Base-by-base conservation (phyloP, 2,797 vertebrate genomes). In the Pyrocephalus nanus region DNA sequence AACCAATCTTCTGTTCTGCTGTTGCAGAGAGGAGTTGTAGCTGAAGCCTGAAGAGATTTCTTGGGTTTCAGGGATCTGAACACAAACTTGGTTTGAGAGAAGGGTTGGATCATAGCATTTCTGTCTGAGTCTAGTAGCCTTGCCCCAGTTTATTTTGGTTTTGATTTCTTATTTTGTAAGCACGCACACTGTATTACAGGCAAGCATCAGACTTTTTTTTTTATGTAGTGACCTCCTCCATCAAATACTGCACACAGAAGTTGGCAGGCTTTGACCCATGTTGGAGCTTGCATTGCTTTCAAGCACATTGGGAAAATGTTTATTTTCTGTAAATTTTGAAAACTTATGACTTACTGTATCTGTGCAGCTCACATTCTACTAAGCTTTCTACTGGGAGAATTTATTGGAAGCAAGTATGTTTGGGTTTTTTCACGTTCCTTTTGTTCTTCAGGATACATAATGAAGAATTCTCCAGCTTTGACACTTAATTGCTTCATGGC, bases 401-500 rank as follows among this genome's bases (percentile, higher is more conserved):
- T 73, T 94, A 76, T 72, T 94, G 73, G 88, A 97, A 95, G 86
- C 67, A 94, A 90, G 62, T 8, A 45, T 58, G 40, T 88, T 92
- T 79, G 48, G 8, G 0, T 17, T 88, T 77, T 47, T 70, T 40
- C 9, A 38, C 25, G 15, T 30, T 94, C 48, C 85, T 94, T 96
- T 96, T 81, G 88, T 90, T 92, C 61, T 77, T 71, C 42, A 36
- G 92, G 75, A 85, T 90, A 80, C 61, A 15, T 93, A 95, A 93
- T 87, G 86, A 97, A 96, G 94, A 94, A 95, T 96, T 88, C 83
- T 93, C 71, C 71, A 69, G 91, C 45, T 8, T 91, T 97, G 85
- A 92, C 89, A 78, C 92, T 97, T 97, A 97, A 97, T 97, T 98
- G 97, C 95, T 91, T 96, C 69, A 75, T 91, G 94, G 94, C 80